Conservation (phyloP, 2,888 invertebrate species). For the Epirrita christyi region DNA sequence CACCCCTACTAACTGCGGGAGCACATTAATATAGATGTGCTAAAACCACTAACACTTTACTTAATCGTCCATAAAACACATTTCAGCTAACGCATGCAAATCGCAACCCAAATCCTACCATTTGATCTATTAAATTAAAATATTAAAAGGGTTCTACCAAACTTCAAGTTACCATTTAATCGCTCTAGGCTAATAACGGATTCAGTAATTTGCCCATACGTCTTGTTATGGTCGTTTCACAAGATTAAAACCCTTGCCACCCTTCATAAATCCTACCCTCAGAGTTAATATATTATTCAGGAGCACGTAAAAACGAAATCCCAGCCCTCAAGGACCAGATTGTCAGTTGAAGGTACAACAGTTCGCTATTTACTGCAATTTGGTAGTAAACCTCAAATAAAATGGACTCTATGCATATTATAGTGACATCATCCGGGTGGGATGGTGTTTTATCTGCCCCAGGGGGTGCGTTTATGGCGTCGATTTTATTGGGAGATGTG, state of each 20-base stretch:
- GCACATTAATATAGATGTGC: conserved; percentile 31
- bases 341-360: conserved; percentile 52
- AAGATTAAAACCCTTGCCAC: conserved; percentile 80
- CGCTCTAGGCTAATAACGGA: conserved; percentile 73
- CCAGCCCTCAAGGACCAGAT: conserved; percentile 57
- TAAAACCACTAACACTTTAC: conserved; percentile 36
- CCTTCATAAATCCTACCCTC: conserved; percentile 81
- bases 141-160: conserved; percentile 67
- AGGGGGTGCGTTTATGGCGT: conserved; percentile 68
- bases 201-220: conserved; percentile 82
- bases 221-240: conserved; percentile 81
- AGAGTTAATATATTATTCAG: conserved; percentile 77
- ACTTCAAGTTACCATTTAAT: conserved; percentile 76
- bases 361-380: conserved; percentile 42
- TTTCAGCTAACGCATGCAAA: conserved; percentile 47
- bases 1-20: conserved; percentile 6
- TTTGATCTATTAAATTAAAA: conserved; percentile 67
- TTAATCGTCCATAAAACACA: conserved; percentile 37
- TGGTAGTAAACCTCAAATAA: conserved; percentile 74
- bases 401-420: conserved; percentile 81
- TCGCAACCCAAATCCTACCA: conserved; percentile 51
- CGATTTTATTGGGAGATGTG: conserved; percentile 70
- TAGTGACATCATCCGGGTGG: conserved; percentile 77
- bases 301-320: conserved; percentile 72
- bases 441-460: conserved; percentile 71